A percentile compares a stretch with the other conserved stretches of the same genome.
Evolutionary conservation across 2,888 invertebrate species (phyloP).

Genomic region (Tachina grossa): DNA sequence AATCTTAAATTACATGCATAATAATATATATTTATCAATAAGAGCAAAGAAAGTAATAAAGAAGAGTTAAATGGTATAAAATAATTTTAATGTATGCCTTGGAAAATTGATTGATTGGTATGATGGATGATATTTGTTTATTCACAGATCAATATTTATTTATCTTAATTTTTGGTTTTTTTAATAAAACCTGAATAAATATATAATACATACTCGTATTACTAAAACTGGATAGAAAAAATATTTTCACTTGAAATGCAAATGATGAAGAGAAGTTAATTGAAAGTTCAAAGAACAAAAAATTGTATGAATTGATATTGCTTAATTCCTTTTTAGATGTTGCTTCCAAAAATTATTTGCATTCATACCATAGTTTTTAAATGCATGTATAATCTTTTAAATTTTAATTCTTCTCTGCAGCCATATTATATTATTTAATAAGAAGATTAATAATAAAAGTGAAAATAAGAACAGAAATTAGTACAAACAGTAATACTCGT

Average conservation of each 20-base stretch:
- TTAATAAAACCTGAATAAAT: not conserved
- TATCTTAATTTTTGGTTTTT: slow-evolving; percentile 44
- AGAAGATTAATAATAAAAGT: too few species aligned
- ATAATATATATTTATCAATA: not conserved
- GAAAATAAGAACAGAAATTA: too few species aligned
- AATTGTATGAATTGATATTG: too few species aligned
- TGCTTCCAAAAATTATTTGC: too few species aligned
- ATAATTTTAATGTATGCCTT: slow-evolving; percentile 27
- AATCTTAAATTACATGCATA: slow-evolving; percentile 44
- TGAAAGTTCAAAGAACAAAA: not conserved
- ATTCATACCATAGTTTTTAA: too few species aligned
- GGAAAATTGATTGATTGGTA: not conserved
- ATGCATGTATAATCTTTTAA: too few species aligned
- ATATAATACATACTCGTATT: not conserved
- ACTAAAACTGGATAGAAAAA: not conserved
- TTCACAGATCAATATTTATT: slow-evolving; percentile 43
- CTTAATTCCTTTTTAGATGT: too few species aligned
- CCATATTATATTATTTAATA: too few species aligned
- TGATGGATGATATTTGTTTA: not conserved
- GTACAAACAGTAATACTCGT: too few species aligned
- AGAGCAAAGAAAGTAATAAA: not conserved
- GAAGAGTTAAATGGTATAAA: slow-evolving; percentile 44
- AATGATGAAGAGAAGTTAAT: not conserved
- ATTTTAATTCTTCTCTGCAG: too few species aligned
- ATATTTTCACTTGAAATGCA: not conserved